Evolutionary conservation across 1,140 invertebrate genomes (phyloP), one percentile per base, ranked within the genome.

Genomic region (Lepidurus arcticus): DNA sequence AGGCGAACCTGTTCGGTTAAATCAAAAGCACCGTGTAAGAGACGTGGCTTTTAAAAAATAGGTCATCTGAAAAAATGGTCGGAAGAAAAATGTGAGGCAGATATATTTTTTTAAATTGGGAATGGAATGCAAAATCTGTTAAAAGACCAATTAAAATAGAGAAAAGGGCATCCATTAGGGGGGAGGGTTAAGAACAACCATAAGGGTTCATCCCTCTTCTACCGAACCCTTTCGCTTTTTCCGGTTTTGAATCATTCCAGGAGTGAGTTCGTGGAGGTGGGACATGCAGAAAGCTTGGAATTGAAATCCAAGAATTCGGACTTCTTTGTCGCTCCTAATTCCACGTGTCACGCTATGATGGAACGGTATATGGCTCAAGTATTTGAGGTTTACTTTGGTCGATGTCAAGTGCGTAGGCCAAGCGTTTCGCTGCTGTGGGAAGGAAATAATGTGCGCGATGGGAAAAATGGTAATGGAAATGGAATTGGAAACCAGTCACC

Each of bases 401-500:
- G 6, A 65, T 65, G 21, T 13, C 21, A 16, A 16, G 53, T 65
- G 3, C 21, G 21, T 65, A 21, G 21, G 13, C 13, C 13, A 21
- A 65, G 2, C 53, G 53, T 21, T n/a, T 65, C 21, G 16, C 21
- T 65, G 53, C 9, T 65, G 53, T 65, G 53, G 53, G 53, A 65
- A 65, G 21, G 16, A 21, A 65, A 65, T n/a, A 65, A 21, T n/a
- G 5, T 21, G 21, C 53, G 21, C 16, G 53, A 65, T 65, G 53
- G 53, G 53, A n/a, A 65, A 13, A 21, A 65, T 13, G 53, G 16
- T 65, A 65, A 65, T 65, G 53, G 53, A 13, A 65, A n/a, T 65
- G 53, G 53, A 65, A 65, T 65, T 65, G 53, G 53, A 65, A 65
- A 65, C 53, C 53, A 34, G 53, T 65, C 53, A 21, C 53, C 53